Base-by-base conservation (phyloP, 2,113 vertebrate species). In the Lepisosteus osseus region DNA sequence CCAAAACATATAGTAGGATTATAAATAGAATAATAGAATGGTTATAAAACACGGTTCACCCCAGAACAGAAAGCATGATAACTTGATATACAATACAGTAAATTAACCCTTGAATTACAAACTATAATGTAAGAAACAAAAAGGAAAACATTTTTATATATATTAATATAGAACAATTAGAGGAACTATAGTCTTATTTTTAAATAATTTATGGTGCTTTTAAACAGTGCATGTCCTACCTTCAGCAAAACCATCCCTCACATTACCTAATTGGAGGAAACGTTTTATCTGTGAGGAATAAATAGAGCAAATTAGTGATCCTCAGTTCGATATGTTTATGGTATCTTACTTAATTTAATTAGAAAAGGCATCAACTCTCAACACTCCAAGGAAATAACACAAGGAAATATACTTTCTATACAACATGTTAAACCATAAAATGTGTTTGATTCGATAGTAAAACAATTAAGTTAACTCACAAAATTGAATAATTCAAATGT, bases 351-450 rank as follows among this genome's bases (percentile, higher is more conserved):
- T 69, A 54, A 65, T 71, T 67, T 69, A 6, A 47, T 65, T 42
- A 61, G 15, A 75, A 81, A 67, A 57, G 75, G 57, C 73, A 80
- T 65, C 82, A 79, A 81, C 76, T 82, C 17, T 74, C 68, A 68
- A 70, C 72, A 68, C 29, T 29, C 29, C 29, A 29, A 29, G 29
- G 29, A 29, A 29, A 29, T 29, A 29, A 29, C 29, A 67, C 57
- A 71, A 79, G 70, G 77, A 72, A 83, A 73, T 77, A 59, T 7
- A 66, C 69, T 55, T 68, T 73, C 67, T 86, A 42, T 73, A 13
- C 9, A 56, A 67, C 17, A 45, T 65, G 65, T 69, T 70, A 15
- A 41, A 17, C 55, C 61, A 42, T 45, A 65, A 47, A 72, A 67
- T 42, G 56, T 70, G 72, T 59, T 77, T 75, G 76, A 44, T 70